Percentiles rank a stretch among this genome's conserved stretches.
phyloP scores from a whole-genome alignment of 1,140 invertebrate genomes.

The Capitella teleta region DNA sequence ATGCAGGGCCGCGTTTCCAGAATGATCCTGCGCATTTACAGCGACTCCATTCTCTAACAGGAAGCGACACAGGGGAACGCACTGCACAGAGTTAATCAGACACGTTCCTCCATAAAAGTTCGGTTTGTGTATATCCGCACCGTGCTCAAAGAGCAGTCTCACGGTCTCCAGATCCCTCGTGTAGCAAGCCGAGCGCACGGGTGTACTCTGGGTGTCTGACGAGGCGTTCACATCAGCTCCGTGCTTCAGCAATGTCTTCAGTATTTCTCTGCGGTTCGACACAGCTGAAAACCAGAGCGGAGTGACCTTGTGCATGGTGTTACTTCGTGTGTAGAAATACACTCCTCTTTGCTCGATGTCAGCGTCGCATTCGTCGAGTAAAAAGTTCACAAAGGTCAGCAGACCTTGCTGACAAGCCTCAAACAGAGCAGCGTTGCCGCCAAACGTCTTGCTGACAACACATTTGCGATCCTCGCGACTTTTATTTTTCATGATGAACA shows the following conservation, averaged over 20 bases:
- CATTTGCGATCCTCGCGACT: neutral
- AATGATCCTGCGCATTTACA: conserved; percentile 78
- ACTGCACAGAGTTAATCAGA: conserved; percentile 85
- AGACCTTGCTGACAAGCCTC: conserved; percentile 72
- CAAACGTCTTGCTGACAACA: conserved; percentile 18
- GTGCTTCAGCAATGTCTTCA: conserved; percentile 63
- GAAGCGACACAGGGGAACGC: conserved; percentile 66
- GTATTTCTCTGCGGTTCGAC: conserved; percentile 65
- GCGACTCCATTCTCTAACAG: conserved; percentile 59
- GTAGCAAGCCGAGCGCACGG: conserved; percentile 79
- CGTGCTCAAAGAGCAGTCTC: conserved; percentile 67
- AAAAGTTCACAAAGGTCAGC: conserved; percentile 75
- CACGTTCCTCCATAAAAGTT: conserved; percentile 89
- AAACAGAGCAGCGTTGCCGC: conserved; percentile 77
- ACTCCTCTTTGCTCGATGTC: conserved; percentile 71
- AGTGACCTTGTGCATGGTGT: conserved; percentile 68
- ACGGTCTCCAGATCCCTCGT: conserved; percentile 76
- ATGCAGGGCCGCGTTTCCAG: conserved; percentile 82
- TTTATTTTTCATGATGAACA: neutral
- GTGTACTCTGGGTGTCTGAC: conserved; percentile 79
- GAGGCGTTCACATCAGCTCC: conserved; percentile 72
- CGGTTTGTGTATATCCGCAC: conserved; percentile 71
- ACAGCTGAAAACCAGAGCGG: conserved; percentile 89
- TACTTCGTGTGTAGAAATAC: conserved; percentile 45
- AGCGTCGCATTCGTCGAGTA: conserved; percentile 67